Conservation (phyloP, 2,888 invertebrate species). For the Conops quadrifasciatus region DNA sequence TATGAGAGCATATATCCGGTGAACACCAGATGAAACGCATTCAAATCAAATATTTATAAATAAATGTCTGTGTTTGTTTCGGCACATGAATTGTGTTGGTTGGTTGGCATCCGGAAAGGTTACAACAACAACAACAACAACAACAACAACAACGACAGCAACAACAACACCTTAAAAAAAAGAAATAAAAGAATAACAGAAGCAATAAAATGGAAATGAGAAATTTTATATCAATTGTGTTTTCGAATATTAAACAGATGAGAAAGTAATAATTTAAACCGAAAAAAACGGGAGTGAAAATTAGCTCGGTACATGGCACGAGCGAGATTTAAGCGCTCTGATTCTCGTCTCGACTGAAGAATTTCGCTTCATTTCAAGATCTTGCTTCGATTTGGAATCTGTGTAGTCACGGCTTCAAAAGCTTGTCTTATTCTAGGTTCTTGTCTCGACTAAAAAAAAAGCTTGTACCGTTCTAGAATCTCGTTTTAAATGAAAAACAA, state of each 20-base stretch:
- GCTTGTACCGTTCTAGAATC: too few relatives aligned
- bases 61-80: constrained; percentile 57
- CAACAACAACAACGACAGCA: background rate
- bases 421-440: too few relatives aligned
- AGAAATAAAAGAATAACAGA: background rate
- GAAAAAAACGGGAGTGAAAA: too few relatives aligned
- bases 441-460: too few relatives aligned
- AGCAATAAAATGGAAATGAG: background rate
- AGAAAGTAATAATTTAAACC: background rate
- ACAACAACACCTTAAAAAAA: background rate
- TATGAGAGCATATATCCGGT: constrained; percentile 38
- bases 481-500: too few relatives aligned
- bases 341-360: too few relatives aligned
- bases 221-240: background rate
- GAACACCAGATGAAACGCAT: constrained; percentile 59
- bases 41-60: constrained; percentile 60
- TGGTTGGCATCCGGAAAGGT: background rate
- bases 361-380: too few relatives aligned
- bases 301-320: too few relatives aligned
- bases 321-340: too few relatives aligned
- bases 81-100: constrained; percentile 15
- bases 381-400: too few relatives aligned
- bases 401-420: too few relatives aligned
- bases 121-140: background rate
- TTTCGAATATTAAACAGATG: constrained; percentile 5